These are phyloP conservation scores for Strongylocentrotus purpuratus DNA, from an alignment of 35 echinoderm and acorn worm species.

Conservation along the genomic window DNA sequence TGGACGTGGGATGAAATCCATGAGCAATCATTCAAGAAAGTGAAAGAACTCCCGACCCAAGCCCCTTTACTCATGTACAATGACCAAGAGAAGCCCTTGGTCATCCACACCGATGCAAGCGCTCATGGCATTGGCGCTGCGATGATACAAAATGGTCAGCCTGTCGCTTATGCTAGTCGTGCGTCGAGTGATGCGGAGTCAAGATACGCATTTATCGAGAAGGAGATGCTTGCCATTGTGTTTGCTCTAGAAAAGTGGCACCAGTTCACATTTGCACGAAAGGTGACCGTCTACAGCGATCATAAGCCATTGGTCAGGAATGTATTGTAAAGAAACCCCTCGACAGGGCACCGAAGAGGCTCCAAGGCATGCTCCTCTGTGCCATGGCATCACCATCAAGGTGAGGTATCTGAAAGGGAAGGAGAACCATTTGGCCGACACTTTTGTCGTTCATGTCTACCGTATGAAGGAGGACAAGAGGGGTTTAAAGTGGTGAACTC, in stretches of 20 bases:
- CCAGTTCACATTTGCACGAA: background rate
- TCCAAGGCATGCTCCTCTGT: background rate
- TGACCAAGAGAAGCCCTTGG: no score
- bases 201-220: constrained; percentile 38
- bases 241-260: background rate
- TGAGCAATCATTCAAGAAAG: background rate
- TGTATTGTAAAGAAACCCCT: background rate
- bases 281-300: background rate
- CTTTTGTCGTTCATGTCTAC: background rate
- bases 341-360: background rate
- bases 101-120: background rate
- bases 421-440: background rate
- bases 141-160: constrained; percentile 61
- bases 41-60: constrained; percentile 58
- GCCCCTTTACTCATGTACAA: constrained; percentile 10
- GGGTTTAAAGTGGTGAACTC: background rate
- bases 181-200: constrained; percentile 59
- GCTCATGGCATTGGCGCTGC: constrained; percentile 47
- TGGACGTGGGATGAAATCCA: constrained; percentile 52
- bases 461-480: background rate
- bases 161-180: constrained; percentile 67
- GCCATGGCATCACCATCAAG: background rate
- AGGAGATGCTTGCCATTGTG: background rate
- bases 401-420: background rate
- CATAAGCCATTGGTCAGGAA: background rate